Base-by-base conservation (phyloP, 2,113 vertebrate species). In the Muntiacus reevesi region DNA sequence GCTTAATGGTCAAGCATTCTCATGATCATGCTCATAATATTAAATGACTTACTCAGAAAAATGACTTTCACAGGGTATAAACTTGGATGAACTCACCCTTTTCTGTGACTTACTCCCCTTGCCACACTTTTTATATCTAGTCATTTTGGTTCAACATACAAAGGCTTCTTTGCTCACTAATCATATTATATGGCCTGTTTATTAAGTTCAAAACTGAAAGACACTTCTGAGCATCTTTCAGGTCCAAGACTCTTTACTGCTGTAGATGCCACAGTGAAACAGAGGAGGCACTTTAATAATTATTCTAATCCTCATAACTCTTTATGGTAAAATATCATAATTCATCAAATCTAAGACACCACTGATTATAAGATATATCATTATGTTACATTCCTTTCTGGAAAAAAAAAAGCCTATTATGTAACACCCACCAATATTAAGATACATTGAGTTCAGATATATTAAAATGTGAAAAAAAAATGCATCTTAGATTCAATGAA, bases 401-500 rank as follows among this genome's bases (percentile, higher is more conserved):
- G 10, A 64, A 92, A 45, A 92, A 54, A 89, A 17, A 43, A 11
- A 1, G 47, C 36, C 83, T 89, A 67, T 74, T 95, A 86, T 25
- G 6, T 52, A 71, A 30, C 19, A 79, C 3, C 2, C 23, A n/a
- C 40, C 25, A 47, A 71, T 17, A 45, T 33, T 83, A 62, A 64
- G 64, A 84, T 12, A 82, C 1, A 62, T 28, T 64, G 28, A 97
- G 27, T 94, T 97, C 60, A 60, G 27, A 94, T 64, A 90, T 52
- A 94, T 12, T n/a, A 95, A 96, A 96, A 57, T 79, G 62, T 59
- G 13, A 54, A 91, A 25, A 94, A 45, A 84, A 86, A 76, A 50
- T 50, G 12, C 19, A 54, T 96, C 57, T 91, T 9, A 87, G n/a
- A 87, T 62, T 67, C 13, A 78, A 89, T 25, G 43, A 97, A 79